phyloP scores from a whole-genome alignment of 2,888 invertebrate species.

The Orthonychiurus folsomi region DNA sequence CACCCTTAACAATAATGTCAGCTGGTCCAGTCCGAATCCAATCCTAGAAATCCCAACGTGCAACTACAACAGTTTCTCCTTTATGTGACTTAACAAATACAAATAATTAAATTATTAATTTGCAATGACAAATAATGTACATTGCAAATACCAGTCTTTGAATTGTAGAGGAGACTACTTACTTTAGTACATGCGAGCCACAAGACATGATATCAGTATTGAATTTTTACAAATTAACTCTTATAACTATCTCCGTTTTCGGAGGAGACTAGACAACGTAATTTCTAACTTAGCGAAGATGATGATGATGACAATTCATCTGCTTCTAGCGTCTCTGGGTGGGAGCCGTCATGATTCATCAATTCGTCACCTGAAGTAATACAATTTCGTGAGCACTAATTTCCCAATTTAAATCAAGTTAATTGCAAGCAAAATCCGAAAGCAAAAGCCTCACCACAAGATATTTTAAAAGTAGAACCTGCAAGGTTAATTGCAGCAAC shows the following conservation, averaged over 20 bases:
- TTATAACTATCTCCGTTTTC: no score
- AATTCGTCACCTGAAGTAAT: slow-evolving; percentile 21
- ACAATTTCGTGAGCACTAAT: neutral
- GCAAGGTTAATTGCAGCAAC: no score
- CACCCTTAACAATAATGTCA: no score
- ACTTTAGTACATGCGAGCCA: no score
- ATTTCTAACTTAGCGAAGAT: slow-evolving; percentile 6
- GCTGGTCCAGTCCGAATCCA: no score
- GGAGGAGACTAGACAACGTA: slow-evolving; percentile 2
- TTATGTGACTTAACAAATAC: no score
- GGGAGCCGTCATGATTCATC: slow-evolving; percentile 18
- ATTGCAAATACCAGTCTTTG: neutral
- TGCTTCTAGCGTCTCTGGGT: slow-evolving; percentile 21
- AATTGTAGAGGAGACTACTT: no score
- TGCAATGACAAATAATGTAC: neutral
- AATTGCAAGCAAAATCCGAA: neutral
- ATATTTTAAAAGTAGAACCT: no score
- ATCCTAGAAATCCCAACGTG: no score
- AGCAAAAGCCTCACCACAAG: neutral
- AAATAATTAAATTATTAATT: neutral
- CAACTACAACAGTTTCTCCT: no score
- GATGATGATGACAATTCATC: slow-evolving; percentile 20
- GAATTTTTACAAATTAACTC: no score
- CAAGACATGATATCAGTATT: no score
- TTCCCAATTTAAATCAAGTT: neutral